Evolutionary conservation across 2,797 vertebrate species (phyloP).

Genomic region (Propithecus deckenii): DNA sequence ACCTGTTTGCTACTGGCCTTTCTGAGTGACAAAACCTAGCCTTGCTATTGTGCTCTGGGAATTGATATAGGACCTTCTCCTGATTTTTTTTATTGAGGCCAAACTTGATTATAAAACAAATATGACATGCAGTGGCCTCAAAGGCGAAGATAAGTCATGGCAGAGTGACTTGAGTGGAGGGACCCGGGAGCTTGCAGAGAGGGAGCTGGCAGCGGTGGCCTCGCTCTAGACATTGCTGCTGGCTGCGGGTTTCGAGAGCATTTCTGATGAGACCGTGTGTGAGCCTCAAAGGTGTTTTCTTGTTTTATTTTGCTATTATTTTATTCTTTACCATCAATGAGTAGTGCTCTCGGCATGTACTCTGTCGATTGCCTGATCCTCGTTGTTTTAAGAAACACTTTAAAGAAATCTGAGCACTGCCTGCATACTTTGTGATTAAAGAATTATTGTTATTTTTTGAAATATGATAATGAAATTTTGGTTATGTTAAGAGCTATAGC

Average conservation of each 20-base stretch:
- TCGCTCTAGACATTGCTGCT: background rate
- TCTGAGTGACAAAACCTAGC: background rate
- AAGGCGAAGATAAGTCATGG: background rate
- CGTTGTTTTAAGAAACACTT: background rate
- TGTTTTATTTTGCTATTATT: background rate
- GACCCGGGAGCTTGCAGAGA: fast-evolving
- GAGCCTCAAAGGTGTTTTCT: background rate
- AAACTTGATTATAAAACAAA: background rate
- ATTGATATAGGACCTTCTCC: background rate
- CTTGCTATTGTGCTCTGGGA: background rate
- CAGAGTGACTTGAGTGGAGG: background rate
- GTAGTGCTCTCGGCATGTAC: background rate
- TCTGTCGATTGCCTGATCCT: background rate
- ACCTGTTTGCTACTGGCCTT: background rate
- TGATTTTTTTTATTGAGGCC: background rate
- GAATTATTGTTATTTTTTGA: conserved; percentile 17
- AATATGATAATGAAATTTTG: background rate
- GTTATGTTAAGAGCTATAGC: background rate
- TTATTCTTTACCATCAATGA: background rate
- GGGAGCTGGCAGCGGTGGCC: background rate
- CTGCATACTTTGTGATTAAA: conserved; percentile 23
- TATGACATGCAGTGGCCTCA: background rate
- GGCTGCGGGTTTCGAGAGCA: background rate
- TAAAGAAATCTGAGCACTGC: background rate
- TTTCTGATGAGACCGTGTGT: background rate